Evolutionary conservation across 64 coral and sea anemone species (phyloP).

Genomic region (Stichodactyla mertensii): DNA sequence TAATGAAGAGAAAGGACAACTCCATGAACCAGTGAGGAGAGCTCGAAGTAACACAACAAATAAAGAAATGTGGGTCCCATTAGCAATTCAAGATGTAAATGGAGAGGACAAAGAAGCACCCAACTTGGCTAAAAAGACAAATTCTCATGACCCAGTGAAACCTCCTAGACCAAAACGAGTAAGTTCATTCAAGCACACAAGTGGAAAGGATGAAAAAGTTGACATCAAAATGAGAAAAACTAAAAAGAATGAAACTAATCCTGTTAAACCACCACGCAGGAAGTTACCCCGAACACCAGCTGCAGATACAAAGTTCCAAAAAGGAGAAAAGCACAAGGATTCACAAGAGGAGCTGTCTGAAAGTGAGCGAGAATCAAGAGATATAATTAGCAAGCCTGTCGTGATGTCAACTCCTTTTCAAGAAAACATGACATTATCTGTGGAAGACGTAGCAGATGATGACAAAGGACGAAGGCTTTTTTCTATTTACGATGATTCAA

Average conservation of each 20-base stretch:
- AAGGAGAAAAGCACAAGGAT: neutral
- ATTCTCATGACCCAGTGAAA: conserved; percentile 12
- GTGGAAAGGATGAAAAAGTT: conserved; percentile 23
- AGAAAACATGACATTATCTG: conserved; percentile 34
- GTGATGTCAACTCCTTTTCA: conserved; percentile 45
- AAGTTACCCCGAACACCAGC: conserved; percentile 21
- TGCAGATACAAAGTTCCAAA: neutral
- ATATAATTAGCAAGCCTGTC: conserved; percentile 45
- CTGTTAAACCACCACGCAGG: conserved; percentile 39
- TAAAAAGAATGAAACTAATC: conserved; percentile 26
- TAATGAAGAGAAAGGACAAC: neutral
- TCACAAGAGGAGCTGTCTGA: neutral
- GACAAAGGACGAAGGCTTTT: conserved; percentile 39
- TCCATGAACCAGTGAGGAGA: neutral
- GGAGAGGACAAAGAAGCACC: neutral
- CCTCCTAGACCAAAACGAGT: conserved; percentile 30
- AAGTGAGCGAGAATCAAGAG: neutral
- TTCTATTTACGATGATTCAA: conserved; percentile 43
- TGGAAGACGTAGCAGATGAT: conserved; percentile 1
- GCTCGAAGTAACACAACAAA: conserved; percentile 20
- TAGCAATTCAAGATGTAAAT: conserved; percentile 5
- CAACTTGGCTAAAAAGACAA: neutral
- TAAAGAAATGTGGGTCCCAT: conserved; percentile 42
- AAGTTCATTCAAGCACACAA: conserved; percentile 5
- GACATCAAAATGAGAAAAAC: neutral